Evolutionary conservation across 2,113 vertebrate species (phyloP), one percentile per base, ranked within the genome.

Genomic region (Barnardius zonarius): DNA sequence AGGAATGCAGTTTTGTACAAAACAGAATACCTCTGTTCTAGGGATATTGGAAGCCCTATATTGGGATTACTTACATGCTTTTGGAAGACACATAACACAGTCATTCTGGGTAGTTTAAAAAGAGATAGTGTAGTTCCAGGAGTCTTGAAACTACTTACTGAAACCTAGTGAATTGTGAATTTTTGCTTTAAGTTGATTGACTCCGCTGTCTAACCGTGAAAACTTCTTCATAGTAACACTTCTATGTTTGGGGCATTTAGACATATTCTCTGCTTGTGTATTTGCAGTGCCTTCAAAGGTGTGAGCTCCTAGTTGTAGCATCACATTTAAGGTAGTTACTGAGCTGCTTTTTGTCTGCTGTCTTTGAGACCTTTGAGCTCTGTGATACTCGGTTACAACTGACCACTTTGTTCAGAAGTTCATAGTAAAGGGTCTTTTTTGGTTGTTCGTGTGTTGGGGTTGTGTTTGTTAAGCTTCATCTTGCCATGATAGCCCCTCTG

Each of bases 201-300:
- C 33, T 72, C 35, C 0, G 0, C 15, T 80, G 33, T 72, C 37
- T 33, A 33, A 84, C 10, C 1, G 0, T 86, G 48, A 91, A 27
- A 91, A 24, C 7, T 6, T 63, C 22, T 84, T 84, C 46, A 23
- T 51, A 39, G 16, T n/a, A 72, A 46, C 25, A 3, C 12, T 78
- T 74, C 4, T 18, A 1, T 22, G 10, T 74, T 46, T 9, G 5
- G 52, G 17, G n/a, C 31, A 35, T 2, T 1, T 51, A 55, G 62
- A 16, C 46, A 35, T 14, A 63, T 49, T 59, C 28, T 63, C 20
- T 78, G 22, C 43, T 49, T 70, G 15, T 30, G 8, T 57, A 49
- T 63, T 84, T 1, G 1, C 17, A 37, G 46, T 41, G 41, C 28
- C 52, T 73, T 52, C 82, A 15, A 35, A 73, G 25, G 4, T 48